A percentile compares a stretch with the other conserved stretches of the same genome.
Conservation (phyloP, 2,888 invertebrate species). For the Herminia tarsipennalis region DNA sequence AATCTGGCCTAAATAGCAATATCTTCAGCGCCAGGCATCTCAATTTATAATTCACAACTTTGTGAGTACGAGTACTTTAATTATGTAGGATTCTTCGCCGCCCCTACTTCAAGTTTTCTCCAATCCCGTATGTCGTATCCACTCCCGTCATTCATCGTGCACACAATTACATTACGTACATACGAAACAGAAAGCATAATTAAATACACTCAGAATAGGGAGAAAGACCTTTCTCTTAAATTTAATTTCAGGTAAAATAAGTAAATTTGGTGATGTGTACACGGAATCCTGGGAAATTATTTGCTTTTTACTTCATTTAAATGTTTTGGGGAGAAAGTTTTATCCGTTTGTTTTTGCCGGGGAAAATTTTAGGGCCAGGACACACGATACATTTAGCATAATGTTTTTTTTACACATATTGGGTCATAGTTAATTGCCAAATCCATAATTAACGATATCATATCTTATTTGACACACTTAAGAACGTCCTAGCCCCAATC, state of each 20-base stretch:
- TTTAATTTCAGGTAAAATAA: slow-evolving; percentile 33
- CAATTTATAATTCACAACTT: slow-evolving; percentile 8
- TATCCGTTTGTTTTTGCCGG: not conserved
- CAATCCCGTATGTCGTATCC: slow-evolving; percentile 1
- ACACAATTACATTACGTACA: slow-evolving; percentile 4
- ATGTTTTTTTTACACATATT: too few species aligned
- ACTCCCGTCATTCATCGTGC: not conserved
- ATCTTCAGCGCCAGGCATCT: slow-evolving; percentile 1
- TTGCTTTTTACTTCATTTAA: slow-evolving; percentile 22
- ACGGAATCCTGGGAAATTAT: slow-evolving; percentile 13
- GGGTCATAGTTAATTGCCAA: too few species aligned
- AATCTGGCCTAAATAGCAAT: too few species aligned
- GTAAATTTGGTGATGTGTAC: slow-evolving; percentile 18
- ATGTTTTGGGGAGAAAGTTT: slow-evolving; percentile 2
- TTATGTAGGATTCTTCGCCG: slow-evolving; percentile 6
- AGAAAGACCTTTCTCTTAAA: slow-evolving; percentile 21
- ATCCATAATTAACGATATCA: too few species aligned
- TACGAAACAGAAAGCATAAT: slow-evolving; percentile 23
- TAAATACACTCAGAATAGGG: slow-evolving; percentile 22
- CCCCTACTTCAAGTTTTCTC: not conserved
- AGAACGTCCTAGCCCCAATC: too few species aligned
- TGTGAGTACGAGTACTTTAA: slow-evolving; percentile 5
- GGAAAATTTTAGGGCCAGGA: too few species aligned
- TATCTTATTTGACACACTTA: too few species aligned
- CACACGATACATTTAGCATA: too few species aligned